A percentile compares a stretch with the other conserved stretches of the same genome.
phyloP scores from a whole-genome alignment of 2,888 invertebrate genomes.

The Agrotis clavis region DNA sequence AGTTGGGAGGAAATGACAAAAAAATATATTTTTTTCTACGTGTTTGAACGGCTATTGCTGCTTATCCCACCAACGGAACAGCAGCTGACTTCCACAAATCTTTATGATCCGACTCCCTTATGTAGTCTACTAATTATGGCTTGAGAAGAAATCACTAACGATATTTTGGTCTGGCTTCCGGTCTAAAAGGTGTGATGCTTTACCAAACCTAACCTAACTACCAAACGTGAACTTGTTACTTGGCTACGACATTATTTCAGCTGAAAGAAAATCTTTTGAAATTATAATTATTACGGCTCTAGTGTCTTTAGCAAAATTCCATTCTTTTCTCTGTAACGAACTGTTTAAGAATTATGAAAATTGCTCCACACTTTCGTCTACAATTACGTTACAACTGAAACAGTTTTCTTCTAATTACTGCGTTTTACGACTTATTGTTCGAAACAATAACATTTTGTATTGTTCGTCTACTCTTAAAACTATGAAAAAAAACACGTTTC shows the following conservation, averaged over 20 bases:
- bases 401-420: not conserved
- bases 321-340: not conserved
- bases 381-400: constrained; percentile 4
- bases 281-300: not conserved
- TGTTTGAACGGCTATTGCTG: too few relatives aligned
- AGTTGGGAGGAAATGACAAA: too few relatives aligned
- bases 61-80: too few relatives aligned
- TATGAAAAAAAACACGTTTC: too few relatives aligned
- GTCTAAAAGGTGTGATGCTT: too few relatives aligned
- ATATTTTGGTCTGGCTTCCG: too few relatives aligned
- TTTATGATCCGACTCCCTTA: too few relatives aligned
- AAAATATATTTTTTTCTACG: too few relatives aligned
- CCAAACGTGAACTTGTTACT: not conserved
- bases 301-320: not conserved
- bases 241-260: not conserved
- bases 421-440: not conserved
- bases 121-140: too few relatives aligned
- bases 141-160: too few relatives aligned
- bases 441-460: not conserved
- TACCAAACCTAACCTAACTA: not conserved
- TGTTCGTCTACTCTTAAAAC: not conserved
- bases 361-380: not conserved
- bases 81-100: too few relatives aligned
- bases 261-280: not conserved
- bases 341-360: constrained; percentile 10